Evolutionary conservation across 2,113 vertebrate genomes (phyloP), one percentile per base, ranked within the genome.

Genomic region (Phaethon lepturus): DNA sequence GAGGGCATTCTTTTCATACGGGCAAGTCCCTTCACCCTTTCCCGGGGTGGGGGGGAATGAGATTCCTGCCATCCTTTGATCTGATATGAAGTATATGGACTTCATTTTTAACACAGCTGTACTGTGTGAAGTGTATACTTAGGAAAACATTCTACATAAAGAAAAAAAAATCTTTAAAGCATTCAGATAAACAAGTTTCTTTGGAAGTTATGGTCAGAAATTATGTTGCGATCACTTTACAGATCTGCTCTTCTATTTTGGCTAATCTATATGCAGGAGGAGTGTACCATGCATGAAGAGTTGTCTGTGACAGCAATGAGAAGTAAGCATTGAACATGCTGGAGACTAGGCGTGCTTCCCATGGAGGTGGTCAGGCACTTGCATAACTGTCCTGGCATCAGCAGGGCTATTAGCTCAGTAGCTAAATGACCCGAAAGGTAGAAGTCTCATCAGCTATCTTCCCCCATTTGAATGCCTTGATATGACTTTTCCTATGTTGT

Each of bases 91-190:
- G 60, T 85, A 14, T 76, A 95, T 0, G 8, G 88, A 91, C 81
- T 85, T 96, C 86, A 91, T 93, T 96, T 96, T 90, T 93, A 91
- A 75, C 89, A 53, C 87, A 87, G 69, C 86, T 94, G 45, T 89
- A 60, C 44, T 23, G 19, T 55, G 47, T 78, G 83, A 91, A 74
- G 44, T 60, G 33, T 84, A 15, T 82, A 29, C 44, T 82, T 82
- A 73, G 82, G 35, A 77, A 77, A 86, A 26, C 45, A 68, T 79
- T 90, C n/a, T 63, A 20, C 62, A 29, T 44, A 24, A 68, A 50
- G 50, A 5, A 40, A 25, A 29, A 52, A 66, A 44, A 63, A 78
- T 47, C 31, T 84, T 86, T 29, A 74, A 38, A 44, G 19, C 22
- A 11, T 79, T 79, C 44, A 17, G 47, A 71, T 86, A 82, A 79